These are phyloP conservation scores for Tanytarsus gracilentus DNA, from an alignment of 2,888 invertebrate genomes.

Conservation along the genomic window DNA sequence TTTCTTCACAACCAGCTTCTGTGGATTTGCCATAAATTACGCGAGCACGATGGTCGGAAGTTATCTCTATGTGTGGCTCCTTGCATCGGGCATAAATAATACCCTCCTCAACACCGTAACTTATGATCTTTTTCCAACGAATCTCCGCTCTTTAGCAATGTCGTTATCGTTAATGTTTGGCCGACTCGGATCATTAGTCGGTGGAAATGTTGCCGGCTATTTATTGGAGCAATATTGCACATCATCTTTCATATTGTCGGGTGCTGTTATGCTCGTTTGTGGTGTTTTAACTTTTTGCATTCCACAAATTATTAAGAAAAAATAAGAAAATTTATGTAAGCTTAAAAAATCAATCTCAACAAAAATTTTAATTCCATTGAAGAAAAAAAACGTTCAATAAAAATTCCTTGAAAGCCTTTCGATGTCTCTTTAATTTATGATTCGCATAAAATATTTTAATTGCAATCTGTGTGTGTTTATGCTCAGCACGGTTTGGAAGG, in stretches of 20 bases:
- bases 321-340: not conserved
- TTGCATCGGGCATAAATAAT: slow-evolving; percentile 36
- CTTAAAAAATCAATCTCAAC: too few species aligned
- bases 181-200: slow-evolving; percentile 40
- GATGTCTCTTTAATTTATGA: slow-evolving; percentile 14
- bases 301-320: slow-evolving; percentile 10
- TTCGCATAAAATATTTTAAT: not conserved
- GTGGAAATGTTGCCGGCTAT: slow-evolving; percentile 40
- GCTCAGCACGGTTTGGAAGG: not conserved
- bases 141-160: slow-evolving; percentile 41
- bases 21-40: slow-evolving; percentile 34
- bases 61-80: slow-evolving; percentile 35
- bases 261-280: not conserved
- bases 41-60: slow-evolving; percentile 34
- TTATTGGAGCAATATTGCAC: slow-evolving; percentile 38
- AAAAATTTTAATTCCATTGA: too few species aligned
- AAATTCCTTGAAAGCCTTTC: too few species aligned
- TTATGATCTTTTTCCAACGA: slow-evolving; percentile 39
- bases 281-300: slow-evolving; percentile 14
- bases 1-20: slow-evolving; percentile 34
- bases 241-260: slow-evolving; percentile 35
- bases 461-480: not conserved
- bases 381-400: too few species aligned
- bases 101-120: slow-evolving; percentile 38
- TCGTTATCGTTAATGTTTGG: slow-evolving; percentile 42